A percentile compares a stretch with the other conserved stretches of the same genome.
These are phyloP conservation scores for Sycophila texana DNA, from an alignment of 2,888 invertebrate species.

Conservation along the genomic window DNA sequence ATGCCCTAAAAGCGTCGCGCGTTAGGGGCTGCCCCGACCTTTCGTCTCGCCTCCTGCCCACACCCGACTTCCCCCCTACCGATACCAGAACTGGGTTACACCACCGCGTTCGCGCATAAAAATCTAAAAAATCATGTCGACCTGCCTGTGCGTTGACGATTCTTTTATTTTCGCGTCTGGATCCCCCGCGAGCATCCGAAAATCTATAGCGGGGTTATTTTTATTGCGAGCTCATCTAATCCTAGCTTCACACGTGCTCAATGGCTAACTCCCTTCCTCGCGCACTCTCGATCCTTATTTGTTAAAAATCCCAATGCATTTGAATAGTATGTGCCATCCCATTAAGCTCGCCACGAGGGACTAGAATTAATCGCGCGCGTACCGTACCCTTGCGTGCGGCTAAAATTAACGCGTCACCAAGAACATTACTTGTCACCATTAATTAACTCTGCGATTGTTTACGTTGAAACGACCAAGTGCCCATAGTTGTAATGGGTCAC, in stretches of 20 bases:
- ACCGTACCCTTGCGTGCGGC: slow-evolving; percentile 10
- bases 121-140: slow-evolving; percentile 24
- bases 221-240: background rate
- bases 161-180: slow-evolving; percentile 16
- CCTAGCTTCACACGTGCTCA: no score
- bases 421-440: slow-evolving; percentile 15
- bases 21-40: slow-evolving; percentile 27
- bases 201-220: background rate
- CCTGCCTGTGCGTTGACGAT: slow-evolving; percentile 13
- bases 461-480: slow-evolving; percentile 15
- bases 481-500: background rate
- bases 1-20: slow-evolving; percentile 44
- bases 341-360: background rate
- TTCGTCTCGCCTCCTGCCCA: slow-evolving; percentile 14
- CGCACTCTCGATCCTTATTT: no score
- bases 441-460: slow-evolving; percentile 33
- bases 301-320: no score
- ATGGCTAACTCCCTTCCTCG: no score
- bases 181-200: background rate
- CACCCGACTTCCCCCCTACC: background rate
- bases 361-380: slow-evolving; percentile 5
- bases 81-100: slow-evolving; percentile 49
- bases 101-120: slow-evolving; percentile 2
- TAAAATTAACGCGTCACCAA: slow-evolving; percentile 20
- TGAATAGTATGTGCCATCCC: no score